phyloP scores from a whole-genome alignment of 2,797 vertebrate species.

The Eulemur albifrons region DNA sequence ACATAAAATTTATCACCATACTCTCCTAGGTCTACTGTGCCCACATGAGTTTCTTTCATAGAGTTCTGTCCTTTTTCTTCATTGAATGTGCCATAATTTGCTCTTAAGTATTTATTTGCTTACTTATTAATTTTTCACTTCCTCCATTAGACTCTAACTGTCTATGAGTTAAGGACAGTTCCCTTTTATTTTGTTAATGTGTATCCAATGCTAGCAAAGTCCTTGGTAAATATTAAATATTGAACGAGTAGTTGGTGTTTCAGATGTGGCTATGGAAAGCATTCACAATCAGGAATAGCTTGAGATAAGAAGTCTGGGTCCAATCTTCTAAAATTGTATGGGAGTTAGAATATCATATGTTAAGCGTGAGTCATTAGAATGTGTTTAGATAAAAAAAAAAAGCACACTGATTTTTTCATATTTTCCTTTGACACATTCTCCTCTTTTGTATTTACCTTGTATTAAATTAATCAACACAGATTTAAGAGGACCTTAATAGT shows the following conservation, averaged over 20 bases:
- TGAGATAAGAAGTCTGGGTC: background rate
- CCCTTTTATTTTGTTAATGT: background rate
- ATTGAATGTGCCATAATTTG: background rate
- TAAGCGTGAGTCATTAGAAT: constrained; percentile 1
- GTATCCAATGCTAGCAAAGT: background rate
- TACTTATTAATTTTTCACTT: background rate
- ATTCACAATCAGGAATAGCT: background rate
- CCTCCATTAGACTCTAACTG: background rate
- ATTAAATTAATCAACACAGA: constrained; percentile 39
- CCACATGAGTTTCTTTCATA: background rate
- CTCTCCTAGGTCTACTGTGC: background rate
- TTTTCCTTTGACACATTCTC: constrained; percentile 25
- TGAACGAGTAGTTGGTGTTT: background rate
- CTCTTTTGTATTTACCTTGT: constrained; percentile 13
- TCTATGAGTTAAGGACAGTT: background rate
- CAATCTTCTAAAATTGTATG: background rate
- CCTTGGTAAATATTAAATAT: background rate
- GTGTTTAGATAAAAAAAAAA: background rate
- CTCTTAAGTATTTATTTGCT: background rate
- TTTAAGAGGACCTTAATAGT: background rate
- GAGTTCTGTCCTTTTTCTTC: background rate
- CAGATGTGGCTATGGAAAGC: background rate
- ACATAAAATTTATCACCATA: background rate
- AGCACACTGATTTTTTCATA: background rate
- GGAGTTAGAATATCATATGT: background rate